phyloP scores from a whole-genome alignment of 2,888 invertebrate species.

The Cylloceria caligata region DNA sequence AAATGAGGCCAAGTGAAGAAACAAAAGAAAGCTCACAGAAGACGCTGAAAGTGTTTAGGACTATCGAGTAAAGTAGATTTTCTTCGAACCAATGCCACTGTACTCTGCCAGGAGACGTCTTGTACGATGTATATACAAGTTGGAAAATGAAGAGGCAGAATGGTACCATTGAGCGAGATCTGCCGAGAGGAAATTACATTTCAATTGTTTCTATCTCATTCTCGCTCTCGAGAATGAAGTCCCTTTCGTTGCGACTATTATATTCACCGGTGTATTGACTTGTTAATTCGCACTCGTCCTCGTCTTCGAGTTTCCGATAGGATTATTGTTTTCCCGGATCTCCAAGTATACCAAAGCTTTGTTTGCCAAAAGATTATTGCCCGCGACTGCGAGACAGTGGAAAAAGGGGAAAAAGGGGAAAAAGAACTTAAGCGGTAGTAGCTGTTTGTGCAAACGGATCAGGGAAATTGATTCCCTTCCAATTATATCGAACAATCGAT shows the following conservation, averaged over 20 bases:
- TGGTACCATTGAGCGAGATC: conserved; percentile 63
- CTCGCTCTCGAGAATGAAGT: conserved; percentile 47
- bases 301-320: conserved; percentile 63
- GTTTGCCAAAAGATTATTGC: conserved; percentile 63
- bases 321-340: conserved; percentile 63
- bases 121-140: conserved; percentile 28
- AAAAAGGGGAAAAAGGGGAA: not conserved
- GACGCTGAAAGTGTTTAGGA: conserved; percentile 26
- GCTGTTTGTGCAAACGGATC: conserved; percentile 22
- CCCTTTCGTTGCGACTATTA: conserved; percentile 74
- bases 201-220: conserved; percentile 65
- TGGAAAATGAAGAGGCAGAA: conserved; percentile 31
- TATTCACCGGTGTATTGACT: conserved; percentile 76
- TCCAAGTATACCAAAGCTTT: conserved; percentile 36
- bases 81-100: conserved; percentile 56
- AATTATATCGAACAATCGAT: conserved; percentile 56
- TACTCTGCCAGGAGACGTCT: conserved; percentile 27
- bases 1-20: not conserved
- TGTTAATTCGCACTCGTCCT: conserved; percentile 73
- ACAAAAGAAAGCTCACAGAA: conserved; percentile 38
- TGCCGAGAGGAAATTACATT: conserved; percentile 64
- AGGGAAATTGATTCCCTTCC: conserved; percentile 56
- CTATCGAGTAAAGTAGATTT: conserved; percentile 49
- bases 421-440: conserved; percentile 4
- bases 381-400: conserved; percentile 26